Conservation (phyloP, 1,140 invertebrate genomes). For the Macrotrachela quadricornifera region DNA sequence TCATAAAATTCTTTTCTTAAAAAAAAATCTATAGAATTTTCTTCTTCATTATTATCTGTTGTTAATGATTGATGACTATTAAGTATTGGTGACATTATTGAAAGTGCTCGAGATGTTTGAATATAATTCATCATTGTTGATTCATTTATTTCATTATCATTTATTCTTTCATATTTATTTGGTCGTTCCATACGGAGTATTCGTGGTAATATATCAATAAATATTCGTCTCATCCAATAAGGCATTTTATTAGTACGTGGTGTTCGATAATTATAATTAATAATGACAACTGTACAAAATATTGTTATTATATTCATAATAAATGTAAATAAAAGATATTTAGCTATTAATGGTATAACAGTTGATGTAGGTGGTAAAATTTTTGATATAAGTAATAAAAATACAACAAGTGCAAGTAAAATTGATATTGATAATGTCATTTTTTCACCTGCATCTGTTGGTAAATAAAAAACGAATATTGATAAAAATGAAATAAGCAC, state of each 20-base stretch:
- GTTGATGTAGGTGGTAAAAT: constrained; percentile 84
- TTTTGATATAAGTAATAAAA: constrained; percentile 88
- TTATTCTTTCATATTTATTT: background rate
- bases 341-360: constrained; percentile 50
- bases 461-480: constrained; percentile 92
- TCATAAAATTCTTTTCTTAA: too few species aligned
- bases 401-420: constrained; percentile 94
- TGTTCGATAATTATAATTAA: constrained; percentile 95
- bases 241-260: constrained; percentile 43
- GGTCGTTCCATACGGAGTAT: constrained; percentile 22
- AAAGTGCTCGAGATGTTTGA: too few species aligned
- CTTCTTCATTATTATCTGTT: too few species aligned
- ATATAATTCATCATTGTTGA: background rate
- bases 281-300: constrained; percentile 89
- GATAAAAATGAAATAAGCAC: constrained; percentile 94
- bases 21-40: too few species aligned
- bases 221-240: constrained; percentile 70
- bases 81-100: too few species aligned
- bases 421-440: constrained; percentile 92
- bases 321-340: constrained; percentile 95
- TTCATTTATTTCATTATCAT: background rate
- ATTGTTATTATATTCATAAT: constrained; percentile 99
- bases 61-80: too few species aligned
- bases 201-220: constrained; percentile 67
- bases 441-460: constrained; percentile 92